These are phyloP conservation scores for Hydropotes inermis DNA, from an alignment of 2,113 vertebrate species.

Conservation along the genomic window DNA sequence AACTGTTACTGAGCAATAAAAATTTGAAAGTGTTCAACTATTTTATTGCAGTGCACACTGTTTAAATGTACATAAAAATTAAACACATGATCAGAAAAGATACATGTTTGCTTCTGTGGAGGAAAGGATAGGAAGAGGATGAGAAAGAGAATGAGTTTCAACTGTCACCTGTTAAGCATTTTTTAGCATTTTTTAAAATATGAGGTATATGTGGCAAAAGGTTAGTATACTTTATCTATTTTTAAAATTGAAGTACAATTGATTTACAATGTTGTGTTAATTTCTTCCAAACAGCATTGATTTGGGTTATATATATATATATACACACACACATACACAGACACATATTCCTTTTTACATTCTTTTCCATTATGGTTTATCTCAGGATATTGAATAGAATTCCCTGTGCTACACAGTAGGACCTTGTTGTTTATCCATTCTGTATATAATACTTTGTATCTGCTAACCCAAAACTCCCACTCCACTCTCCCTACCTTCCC, in stretches of 20 bases:
- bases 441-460: neutral
- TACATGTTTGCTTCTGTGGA: neutral
- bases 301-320: neutral
- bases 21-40: neutral
- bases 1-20: neutral
- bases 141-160: neutral
- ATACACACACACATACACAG: too few species aligned
- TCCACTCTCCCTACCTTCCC: neutral
- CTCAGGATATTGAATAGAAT: neutral
- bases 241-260: neutral
- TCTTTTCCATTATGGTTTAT: neutral
- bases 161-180: neutral
- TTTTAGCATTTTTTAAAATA: neutral
- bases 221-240: neutral
- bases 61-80: neutral
- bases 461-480: neutral
- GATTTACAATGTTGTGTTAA: neutral
- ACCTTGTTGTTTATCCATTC: neutral
- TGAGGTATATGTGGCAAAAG: neutral
- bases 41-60: neutral
- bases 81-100: neutral
- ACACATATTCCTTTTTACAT: neutral
- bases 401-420: neutral
- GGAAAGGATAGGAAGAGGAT: neutral
- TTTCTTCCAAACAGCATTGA: neutral